A percentile compares a stretch with the other conserved stretches of the same genome.
These are phyloP conservation scores for Encarsia formosa DNA, from an alignment of 2,888 invertebrate genomes.

Conservation along the genomic window DNA sequence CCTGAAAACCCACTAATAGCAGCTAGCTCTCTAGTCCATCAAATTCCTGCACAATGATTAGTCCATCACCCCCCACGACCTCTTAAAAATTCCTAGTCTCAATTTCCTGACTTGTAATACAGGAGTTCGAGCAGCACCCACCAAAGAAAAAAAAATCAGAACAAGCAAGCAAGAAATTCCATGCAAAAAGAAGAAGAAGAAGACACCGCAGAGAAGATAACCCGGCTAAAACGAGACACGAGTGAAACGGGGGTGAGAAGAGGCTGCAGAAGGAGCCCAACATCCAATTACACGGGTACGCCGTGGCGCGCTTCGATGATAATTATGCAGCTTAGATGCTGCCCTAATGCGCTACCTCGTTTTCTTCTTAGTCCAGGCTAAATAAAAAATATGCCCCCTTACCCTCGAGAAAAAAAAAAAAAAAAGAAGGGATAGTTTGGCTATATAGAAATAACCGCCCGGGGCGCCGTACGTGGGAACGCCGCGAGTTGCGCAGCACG, in stretches of 20 bases:
- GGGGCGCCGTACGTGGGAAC: conserved; percentile 48
- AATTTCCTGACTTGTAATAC: no score
- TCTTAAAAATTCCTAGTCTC: no score
- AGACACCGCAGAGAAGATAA: neutral
- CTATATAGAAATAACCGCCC: conserved; percentile 43
- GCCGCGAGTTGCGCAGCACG: conserved; percentile 39
- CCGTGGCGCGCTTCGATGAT: conserved; percentile 48
- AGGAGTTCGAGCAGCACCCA: no score
- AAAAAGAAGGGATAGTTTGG: conserved; percentile 33
- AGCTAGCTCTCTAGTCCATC: no score
- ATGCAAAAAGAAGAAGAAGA: neutral
- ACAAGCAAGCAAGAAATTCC: no score
- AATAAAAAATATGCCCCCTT: neutral
- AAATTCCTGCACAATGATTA: no score
- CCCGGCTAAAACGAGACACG: conserved; percentile 16
- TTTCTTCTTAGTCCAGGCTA: conserved; percentile 23
- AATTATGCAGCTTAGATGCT: conserved; percentile 44
- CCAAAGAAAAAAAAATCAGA: no score
- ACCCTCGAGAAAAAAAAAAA: conserved; percentile 3
- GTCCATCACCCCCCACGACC: no score
- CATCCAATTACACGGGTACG: conserved; percentile 46
- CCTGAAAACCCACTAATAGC: no score
- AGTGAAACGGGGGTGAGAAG: conserved; percentile 16
- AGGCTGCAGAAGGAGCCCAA: conserved; percentile 29
- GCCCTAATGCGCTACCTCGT: conserved; percentile 23